Base-by-base conservation (phyloP, 37 sponge, comb jelly and placozoan species). In the Bolinopsis microptera region DNA sequence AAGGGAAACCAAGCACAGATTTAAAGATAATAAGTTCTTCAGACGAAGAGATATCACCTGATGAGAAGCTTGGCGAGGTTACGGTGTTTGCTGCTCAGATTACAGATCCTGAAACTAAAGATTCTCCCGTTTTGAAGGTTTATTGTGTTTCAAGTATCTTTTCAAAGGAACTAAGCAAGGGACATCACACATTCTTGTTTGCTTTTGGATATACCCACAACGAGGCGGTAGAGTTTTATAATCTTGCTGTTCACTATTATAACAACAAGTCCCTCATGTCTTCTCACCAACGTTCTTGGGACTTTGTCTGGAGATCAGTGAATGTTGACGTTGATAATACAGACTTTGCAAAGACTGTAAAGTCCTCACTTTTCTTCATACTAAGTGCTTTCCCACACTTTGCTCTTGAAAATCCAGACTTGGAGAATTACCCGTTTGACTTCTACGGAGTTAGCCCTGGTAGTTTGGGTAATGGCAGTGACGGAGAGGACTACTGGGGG, bases 361-460 rank as follows among this genome's bases (percentile, higher is more conserved):
- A 38, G 26, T 39, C 90, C 1, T 86, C 90, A 1, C 40, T 86
- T 22, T 86, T 41, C 90, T 86, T 30, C 30, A 40, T 86, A 1
- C 35, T 86, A 3, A 41, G 61, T 86, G 41, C 90, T 18, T 86
- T 86, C 35, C 90, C 90, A 34, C 90, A 86, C 30, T 86, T 86
- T 86, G 90, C 90, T 41, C 90, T 86, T 1, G 0, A 38, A 26
- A 86, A 28, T 26, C 90, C 90, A 41, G 61, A 39, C 48, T 40
- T 86, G 48, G 61, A 86, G 3, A 86, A 24, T 26, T 86, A 40
- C 23, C 90, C 90, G 2, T 86, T 86, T 40, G n/a, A 23, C 13
- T 86, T 86, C 28, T 86, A 39, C 39, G 90, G 90, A 0, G 90
- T 86, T 1, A 86, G 90, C 35, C 90, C 90, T 2, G 90, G 90